Evolutionary conservation across 2,797 vertebrate species (phyloP).

Genomic region (Nannoperca obscura): DNA sequence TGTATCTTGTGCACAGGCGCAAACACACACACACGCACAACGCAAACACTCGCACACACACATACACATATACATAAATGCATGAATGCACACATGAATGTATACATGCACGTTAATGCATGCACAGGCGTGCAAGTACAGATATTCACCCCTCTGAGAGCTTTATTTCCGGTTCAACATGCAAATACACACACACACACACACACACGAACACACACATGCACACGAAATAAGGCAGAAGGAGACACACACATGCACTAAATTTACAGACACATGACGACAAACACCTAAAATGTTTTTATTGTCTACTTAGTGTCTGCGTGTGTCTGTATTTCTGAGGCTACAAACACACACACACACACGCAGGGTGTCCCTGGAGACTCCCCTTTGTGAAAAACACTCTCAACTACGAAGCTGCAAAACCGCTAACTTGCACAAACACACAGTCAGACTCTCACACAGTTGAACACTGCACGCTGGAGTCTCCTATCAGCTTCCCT

Average conservation of each 20-base stretch:
- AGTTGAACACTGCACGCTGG: slow-evolving; percentile 55
- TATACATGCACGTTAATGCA: slow-evolving; percentile 13
- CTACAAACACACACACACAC: slow-evolving; percentile 12
- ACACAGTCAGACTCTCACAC: slow-evolving; percentile 54
- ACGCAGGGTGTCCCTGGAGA: slow-evolving; percentile 85
- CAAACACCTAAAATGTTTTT: not conserved
- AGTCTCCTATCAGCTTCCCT: slow-evolving; percentile 82
- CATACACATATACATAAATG: slow-evolving; percentile 17
- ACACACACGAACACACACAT: not conserved
- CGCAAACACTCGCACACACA: slow-evolving; percentile 14
- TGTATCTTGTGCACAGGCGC: slow-evolving; percentile 44
- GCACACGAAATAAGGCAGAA: not conserved
- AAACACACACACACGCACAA: slow-evolving; percentile 33
- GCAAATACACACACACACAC: slow-evolving; percentile 7
- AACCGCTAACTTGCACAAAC: slow-evolving; percentile 69
- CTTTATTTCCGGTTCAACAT: slow-evolving; percentile 33
- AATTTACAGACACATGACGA: not conserved
- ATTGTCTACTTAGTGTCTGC: not conserved
- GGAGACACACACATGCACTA: not conserved
- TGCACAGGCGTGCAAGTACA: slow-evolving; percentile 10
- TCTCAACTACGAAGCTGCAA: slow-evolving; percentile 70
- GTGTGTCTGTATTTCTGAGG: slow-evolving; percentile 14
- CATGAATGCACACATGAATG: slow-evolving; percentile 20
- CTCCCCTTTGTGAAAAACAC: slow-evolving; percentile 79
- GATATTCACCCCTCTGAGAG: slow-evolving; percentile 10